These are phyloP conservation scores for Sinocyclocheilus anshuiensis DNA, from an alignment of 2,113 vertebrate species.

Conservation along the genomic window DNA sequence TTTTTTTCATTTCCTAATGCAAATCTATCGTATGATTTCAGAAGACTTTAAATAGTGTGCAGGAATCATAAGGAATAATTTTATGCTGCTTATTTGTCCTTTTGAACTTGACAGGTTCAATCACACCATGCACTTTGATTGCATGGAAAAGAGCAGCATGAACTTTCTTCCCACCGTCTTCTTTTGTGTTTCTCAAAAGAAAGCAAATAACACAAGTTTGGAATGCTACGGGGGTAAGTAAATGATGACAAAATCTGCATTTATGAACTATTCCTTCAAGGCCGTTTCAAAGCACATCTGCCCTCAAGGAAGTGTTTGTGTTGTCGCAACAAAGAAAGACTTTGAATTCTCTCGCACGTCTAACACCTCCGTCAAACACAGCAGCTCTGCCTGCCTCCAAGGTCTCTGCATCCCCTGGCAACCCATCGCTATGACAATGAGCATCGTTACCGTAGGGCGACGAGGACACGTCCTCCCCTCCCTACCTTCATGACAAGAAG, in stretches of 20 bases:
- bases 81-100: neutral
- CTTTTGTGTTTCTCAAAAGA: neutral
- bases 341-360: neutral
- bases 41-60: neutral
- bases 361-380: conserved; percentile 3
- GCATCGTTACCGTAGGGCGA: conserved; percentile 7
- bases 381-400: conserved; percentile 28
- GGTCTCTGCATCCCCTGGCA: conserved; percentile 46
- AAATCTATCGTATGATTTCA: neutral
- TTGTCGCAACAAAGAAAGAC: neutral
- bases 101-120: neutral
- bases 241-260: conserved; percentile 1
- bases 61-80: no score
- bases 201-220: neutral
- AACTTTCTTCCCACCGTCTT: neutral
- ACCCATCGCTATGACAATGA: conserved; percentile 37
- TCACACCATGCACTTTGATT: neutral
- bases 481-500: conserved; percentile 61
- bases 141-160: neutral
- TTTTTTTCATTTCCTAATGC: neutral
- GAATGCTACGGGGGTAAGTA: neutral
- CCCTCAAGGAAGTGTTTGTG: conserved; percentile 19
- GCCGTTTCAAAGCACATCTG: neutral
- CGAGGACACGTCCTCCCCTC: conserved; percentile 24
- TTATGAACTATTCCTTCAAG: neutral